Conservation (phyloP, 2,888 invertebrate genomes). For the Latheticus oryzae region DNA sequence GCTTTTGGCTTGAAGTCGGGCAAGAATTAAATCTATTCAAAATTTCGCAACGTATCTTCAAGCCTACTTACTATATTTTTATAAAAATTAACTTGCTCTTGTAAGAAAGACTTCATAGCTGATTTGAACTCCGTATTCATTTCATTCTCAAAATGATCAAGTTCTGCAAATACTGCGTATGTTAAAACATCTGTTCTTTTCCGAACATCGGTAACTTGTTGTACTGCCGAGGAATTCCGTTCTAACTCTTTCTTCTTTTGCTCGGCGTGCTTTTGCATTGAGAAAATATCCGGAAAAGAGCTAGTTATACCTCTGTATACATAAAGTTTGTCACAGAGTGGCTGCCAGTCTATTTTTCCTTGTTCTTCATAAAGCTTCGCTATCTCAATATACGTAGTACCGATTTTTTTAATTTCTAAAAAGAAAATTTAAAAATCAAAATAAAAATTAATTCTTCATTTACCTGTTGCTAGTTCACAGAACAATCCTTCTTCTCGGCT, state of each 20-base stretch:
- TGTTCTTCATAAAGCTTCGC: conserved; percentile 92
- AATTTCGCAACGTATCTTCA: conserved; percentile 71
- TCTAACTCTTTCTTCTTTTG: conserved; percentile 92
- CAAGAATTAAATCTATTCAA: conserved; percentile 48
- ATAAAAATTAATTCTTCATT: neutral
- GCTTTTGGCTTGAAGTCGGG: conserved; percentile 32
- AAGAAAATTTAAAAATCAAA: conserved; percentile 8
- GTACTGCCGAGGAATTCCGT: conserved; percentile 82
- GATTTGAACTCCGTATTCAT: conserved; percentile 86
- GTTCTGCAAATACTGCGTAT: conserved; percentile 93
- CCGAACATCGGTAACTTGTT: conserved; percentile 83
- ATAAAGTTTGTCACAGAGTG: conserved; percentile 89
- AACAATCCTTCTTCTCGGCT: conserved; percentile 77
- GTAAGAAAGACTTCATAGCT: conserved; percentile 87
- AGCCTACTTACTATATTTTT: conserved; percentile 82
- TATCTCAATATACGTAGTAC: conserved; percentile 89
- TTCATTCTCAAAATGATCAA: conserved; percentile 91
- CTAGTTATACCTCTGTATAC: conserved; percentile 94
- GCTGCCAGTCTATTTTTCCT: conserved; percentile 90
- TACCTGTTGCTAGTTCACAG: conserved; percentile 79
- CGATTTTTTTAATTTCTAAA: conserved; percentile 73
- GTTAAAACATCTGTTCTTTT: conserved; percentile 91
- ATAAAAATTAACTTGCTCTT: conserved; percentile 92
- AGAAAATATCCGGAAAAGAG: conserved; percentile 90
- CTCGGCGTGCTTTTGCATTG: conserved; percentile 89